Evolutionary conservation across 2,797 vertebrate species (phyloP), one percentile per base, ranked within the genome.

Genomic region (Halcyon chelicuti): DNA sequence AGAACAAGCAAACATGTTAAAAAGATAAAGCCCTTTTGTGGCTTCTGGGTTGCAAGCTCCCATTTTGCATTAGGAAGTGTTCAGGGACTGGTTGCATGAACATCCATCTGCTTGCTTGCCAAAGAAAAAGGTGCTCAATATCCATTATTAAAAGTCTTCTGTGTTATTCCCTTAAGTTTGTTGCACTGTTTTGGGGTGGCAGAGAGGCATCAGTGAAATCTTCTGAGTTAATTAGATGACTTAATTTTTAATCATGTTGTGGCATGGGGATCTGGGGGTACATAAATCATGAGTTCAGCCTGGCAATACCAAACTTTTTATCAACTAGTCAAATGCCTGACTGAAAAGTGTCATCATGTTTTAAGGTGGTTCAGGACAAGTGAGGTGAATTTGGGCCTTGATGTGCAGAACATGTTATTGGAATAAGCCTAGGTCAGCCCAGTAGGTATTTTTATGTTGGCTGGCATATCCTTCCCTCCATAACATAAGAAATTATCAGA

Each of bases 1-100:
- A 91, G 95, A 95, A 91, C 66, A 86, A 94, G 62, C 44, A 78
- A 93, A 75, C 68, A 57, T 7, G 25, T 58, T 88, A 90, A 81
- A 42, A 93, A 91, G 82, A 88, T 75, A 96, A 93, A 94, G 42
- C 2, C 2, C 62, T 91, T 72, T 73, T 90, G 22, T 70, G 54
- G 76, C 63, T 94, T 71, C 58, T 78, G 54, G 54, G 54, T 78
- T 67, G 44, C 51, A 77, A 68, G 42, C 52, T 87, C 72, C 65
- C 33, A 39, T 86, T 96, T 91, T 93, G 51, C 63, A 71, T 88
- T 93, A 86, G 88, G 44, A 86, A 84, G 31, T 51, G 37, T 79
- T 60, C 5, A 1, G 42, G 86, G 55, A 44, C 26, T 1, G 26
- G 49, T 18, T 84, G 47, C 12, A 28, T 13, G 35, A 88, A 57